phyloP scores from a whole-genome alignment of 2,797 vertebrate species.

The Anguilla megastoma region DNA sequence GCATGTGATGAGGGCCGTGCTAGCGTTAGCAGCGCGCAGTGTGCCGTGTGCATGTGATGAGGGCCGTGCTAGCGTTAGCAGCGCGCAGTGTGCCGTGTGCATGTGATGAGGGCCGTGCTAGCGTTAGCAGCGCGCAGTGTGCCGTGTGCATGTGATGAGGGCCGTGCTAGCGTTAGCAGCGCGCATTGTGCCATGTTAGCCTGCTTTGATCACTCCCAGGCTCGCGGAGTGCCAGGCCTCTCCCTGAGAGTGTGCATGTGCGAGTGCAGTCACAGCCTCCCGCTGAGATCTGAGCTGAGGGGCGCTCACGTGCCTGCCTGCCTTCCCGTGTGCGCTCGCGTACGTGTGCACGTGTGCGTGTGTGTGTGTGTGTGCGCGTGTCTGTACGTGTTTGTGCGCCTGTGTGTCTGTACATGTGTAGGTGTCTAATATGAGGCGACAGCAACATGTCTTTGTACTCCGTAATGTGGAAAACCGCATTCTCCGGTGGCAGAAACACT shows the following conservation, averaged over 20 bases:
- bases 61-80: too few species aligned
- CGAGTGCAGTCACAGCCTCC: background rate
- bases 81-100: too few species aligned
- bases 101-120: too few species aligned
- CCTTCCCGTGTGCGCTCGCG: background rate
- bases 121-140: too few species aligned
- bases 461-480: background rate
- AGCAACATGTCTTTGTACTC: background rate
- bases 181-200: background rate
- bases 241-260: constrained; percentile 8
- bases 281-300: constrained; percentile 2
- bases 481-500: background rate
- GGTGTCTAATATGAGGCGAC: background rate
- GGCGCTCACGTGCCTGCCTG: background rate
- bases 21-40: too few species aligned
- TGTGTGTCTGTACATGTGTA: background rate
- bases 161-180: background rate
- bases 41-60: too few species aligned
- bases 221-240: background rate
- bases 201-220: constrained; percentile 13
- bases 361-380: constrained; percentile 10
- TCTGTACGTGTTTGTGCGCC: background rate
- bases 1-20: too few species aligned
- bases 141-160: background rate
- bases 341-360: background rate